Conservation (phyloP, 2,888 invertebrate genomes). For the Morpho achilles region DNA sequence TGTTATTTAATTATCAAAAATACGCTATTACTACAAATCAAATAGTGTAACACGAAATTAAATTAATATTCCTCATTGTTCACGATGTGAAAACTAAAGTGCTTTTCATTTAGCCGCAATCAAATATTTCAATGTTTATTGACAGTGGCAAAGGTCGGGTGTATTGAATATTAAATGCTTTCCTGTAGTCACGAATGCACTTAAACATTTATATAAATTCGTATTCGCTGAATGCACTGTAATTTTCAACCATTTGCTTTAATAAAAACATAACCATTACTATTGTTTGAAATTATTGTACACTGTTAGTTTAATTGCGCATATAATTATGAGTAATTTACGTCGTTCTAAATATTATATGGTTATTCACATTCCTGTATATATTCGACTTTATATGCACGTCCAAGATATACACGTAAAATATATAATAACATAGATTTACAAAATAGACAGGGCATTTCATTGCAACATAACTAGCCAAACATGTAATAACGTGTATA, state of each 20-base stretch:
- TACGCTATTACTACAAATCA: too few relatives aligned
- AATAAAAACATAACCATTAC: background rate
- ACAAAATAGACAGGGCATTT: too few relatives aligned
- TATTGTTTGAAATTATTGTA: background rate
- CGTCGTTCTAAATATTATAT: too few relatives aligned
- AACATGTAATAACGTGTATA: too few relatives aligned
- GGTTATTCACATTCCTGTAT: too few relatives aligned
- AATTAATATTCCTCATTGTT: background rate
- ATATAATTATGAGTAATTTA: background rate
- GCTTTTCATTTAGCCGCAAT: slow-evolving; percentile 8
- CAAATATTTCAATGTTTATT: slow-evolving; percentile 20
- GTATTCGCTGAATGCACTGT: slow-evolving; percentile 1
- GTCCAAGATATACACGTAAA: too few relatives aligned
- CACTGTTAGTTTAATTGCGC: background rate
- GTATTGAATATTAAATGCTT: slow-evolving; percentile 30
- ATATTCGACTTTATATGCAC: too few relatives aligned
- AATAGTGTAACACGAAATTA: background rate
- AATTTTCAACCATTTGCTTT: background rate
- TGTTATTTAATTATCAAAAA: too few relatives aligned
- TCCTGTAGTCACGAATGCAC: slow-evolving; percentile 19
- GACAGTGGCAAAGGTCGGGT: slow-evolving; percentile 27
- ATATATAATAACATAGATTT: too few relatives aligned
- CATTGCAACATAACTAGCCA: too few relatives aligned
- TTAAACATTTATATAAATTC: slow-evolving; percentile 22
- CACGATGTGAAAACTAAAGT: slow-evolving; percentile 1